Conservation (phyloP, 2,888 invertebrate genomes). For the Ferdinandea cuprea region DNA sequence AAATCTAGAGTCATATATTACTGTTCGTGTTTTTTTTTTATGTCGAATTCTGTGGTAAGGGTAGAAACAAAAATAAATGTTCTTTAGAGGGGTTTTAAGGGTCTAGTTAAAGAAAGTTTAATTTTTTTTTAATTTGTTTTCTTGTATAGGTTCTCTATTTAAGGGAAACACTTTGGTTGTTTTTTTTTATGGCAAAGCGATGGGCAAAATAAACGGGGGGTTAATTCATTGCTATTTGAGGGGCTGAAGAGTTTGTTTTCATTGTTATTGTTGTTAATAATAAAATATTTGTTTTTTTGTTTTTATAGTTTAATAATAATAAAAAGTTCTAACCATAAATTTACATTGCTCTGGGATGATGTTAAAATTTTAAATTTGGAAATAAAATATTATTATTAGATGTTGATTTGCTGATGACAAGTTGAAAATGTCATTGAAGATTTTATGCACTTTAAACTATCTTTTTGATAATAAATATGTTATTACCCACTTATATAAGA, state of each 20-base stretch:
- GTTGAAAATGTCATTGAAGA: neutral
- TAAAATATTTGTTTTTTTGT: no score
- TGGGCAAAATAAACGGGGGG: conserved; percentile 44
- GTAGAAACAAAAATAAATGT: conserved; percentile 29
- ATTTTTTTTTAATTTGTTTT: conserved; percentile 10
- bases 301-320: conserved; percentile 6
- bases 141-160: conserved; percentile 18
- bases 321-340: conserved; percentile 32
- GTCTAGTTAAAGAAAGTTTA: conserved; percentile 37
- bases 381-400: no score
- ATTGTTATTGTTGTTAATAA: conserved; percentile 10
- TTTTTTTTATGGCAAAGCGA: conserved; percentile 55
- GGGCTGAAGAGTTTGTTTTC: conserved; percentile 33
- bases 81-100: conserved; percentile 36
- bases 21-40: conserved; percentile 58
- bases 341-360: conserved; percentile 48
- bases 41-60: conserved; percentile 60
- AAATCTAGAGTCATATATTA: conserved; percentile 57
- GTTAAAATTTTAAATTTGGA: neutral
- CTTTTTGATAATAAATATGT: no score
- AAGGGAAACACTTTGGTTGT: conserved; percentile 52
- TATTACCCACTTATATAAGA: no score
- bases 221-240: conserved; percentile 38
- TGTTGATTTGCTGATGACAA: neutral
- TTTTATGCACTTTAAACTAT: neutral